Conservation (phyloP, 2,888 invertebrate species). For the Marronus borbonicus region DNA sequence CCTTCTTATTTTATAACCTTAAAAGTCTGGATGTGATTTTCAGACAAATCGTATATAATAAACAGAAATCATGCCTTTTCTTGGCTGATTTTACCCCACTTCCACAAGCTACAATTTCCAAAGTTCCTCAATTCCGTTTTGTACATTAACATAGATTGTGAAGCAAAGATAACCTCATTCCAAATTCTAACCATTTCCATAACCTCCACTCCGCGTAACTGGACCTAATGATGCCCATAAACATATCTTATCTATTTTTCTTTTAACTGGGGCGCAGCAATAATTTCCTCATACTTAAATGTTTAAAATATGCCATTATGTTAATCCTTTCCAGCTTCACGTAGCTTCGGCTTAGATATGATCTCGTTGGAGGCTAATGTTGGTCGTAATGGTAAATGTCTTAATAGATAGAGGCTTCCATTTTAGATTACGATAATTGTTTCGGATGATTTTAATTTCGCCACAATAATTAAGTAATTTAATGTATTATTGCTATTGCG, state of each 20-base stretch:
- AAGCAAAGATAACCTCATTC: not conserved
- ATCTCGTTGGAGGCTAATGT: not conserved
- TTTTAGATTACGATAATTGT: conserved; percentile 12
- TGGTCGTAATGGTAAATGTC: not conserved
- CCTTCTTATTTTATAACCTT: too few species aligned
- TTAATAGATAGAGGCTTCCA: not conserved
- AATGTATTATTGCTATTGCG: not conserved
- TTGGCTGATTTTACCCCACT: too few species aligned
- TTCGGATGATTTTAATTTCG: not conserved
- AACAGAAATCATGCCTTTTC: too few species aligned
- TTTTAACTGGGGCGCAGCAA: conserved; percentile 2
- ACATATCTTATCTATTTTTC: conserved; percentile 4
- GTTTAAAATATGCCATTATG: conserved; percentile 2
- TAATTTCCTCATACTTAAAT: conserved; percentile 17
- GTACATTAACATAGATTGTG: too few species aligned
- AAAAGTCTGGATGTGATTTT: too few species aligned
- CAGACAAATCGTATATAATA: too few species aligned
- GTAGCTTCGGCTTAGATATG: not conserved
- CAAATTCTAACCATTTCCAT: not conserved
- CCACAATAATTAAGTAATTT: conserved; percentile 5
- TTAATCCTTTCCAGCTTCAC: not conserved
- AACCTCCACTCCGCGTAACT: not conserved
- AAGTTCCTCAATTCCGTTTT: too few species aligned
- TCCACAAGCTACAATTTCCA: too few species aligned
- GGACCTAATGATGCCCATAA: conserved; percentile 3